These are phyloP conservation scores for Yponomeuta malinellus DNA, from an alignment of 2,888 invertebrate species.

Conservation along the genomic window DNA sequence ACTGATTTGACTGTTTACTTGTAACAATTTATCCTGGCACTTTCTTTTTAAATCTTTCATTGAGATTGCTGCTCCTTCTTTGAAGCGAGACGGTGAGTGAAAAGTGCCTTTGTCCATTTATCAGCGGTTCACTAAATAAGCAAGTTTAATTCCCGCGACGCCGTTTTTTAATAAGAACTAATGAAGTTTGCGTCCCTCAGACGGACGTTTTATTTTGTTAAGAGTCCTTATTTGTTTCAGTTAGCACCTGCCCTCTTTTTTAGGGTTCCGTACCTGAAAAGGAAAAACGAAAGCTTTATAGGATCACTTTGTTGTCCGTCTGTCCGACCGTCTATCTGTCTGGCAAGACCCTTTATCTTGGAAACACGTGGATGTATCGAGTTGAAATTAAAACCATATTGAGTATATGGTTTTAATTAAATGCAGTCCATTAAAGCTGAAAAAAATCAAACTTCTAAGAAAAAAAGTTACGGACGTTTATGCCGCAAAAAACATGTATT, in stretches of 20 bases:
- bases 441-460: no score
- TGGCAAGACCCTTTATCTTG: no score
- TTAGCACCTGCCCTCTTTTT: conserved; percentile 48
- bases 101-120: conserved; percentile 59
- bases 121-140: conserved; percentile 62
- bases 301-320: no score
- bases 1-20: background rate
- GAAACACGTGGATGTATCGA: no score
- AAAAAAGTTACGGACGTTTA: no score
- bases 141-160: conserved; percentile 61
- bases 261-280: no score
- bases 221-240: conserved; percentile 68
- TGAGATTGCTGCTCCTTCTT: background rate
- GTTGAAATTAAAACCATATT: no score
- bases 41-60: background rate
- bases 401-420: no score
- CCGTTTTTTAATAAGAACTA: conserved; percentile 70
- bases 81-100: conserved; percentile 22
- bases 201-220: conserved; percentile 61
- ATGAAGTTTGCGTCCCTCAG: conserved; percentile 59
- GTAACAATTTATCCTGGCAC: background rate
- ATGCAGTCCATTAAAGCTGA: no score
- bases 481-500: no score
- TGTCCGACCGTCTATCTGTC: no score
- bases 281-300: no score